Percentiles rank a stretch among this genome's conserved stretches.
phyloP scores from a whole-genome alignment of 2,888 invertebrate genomes.

The Anoncus sp. region DNA sequence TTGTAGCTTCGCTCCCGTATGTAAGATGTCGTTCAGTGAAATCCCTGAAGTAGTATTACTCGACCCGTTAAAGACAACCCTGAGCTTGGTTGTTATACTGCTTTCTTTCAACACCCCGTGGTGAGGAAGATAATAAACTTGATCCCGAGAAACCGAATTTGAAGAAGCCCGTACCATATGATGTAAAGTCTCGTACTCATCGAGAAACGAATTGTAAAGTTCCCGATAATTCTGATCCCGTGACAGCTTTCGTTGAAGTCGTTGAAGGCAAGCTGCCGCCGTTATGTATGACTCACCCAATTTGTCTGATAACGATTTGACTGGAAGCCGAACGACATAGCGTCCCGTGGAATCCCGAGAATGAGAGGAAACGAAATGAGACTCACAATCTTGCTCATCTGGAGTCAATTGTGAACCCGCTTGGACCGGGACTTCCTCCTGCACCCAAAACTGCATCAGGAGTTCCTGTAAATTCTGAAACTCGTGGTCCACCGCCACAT shows the following conservation, averaged over 20 bases:
- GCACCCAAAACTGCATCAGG: constrained; percentile 36
- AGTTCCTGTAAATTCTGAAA: constrained; percentile 31
- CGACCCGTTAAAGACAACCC: constrained; percentile 35
- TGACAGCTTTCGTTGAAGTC: constrained; percentile 14
- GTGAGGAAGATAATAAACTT: constrained; percentile 10
- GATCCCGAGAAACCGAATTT: not conserved
- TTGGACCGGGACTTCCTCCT: constrained; percentile 12
- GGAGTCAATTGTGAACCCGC: not conserved
- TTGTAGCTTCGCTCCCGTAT: constrained; percentile 42
- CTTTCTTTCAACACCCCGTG: constrained; percentile 10
- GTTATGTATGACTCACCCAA: constrained; percentile 10
- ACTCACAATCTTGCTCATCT: constrained; percentile 43
- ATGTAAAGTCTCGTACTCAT: constrained; percentile 25
- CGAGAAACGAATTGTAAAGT: constrained; percentile 29
- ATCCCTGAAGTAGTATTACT: not conserved
- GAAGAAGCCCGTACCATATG: constrained; percentile 5
- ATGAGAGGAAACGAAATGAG: constrained; percentile 26
- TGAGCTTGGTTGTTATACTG: constrained; percentile 1
- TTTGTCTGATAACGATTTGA: not conserved
- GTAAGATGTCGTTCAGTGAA: constrained; percentile 31
- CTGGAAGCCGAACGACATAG: constrained; percentile 23
- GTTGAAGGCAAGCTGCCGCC: constrained; percentile 20
- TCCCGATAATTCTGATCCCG: constrained; percentile 3
- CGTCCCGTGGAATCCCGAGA: constrained; percentile 12
- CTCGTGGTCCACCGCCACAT: constrained; percentile 19